Base-by-base conservation (phyloP, 1,140 invertebrate species). In the Brachionus manjavacas region DNA sequence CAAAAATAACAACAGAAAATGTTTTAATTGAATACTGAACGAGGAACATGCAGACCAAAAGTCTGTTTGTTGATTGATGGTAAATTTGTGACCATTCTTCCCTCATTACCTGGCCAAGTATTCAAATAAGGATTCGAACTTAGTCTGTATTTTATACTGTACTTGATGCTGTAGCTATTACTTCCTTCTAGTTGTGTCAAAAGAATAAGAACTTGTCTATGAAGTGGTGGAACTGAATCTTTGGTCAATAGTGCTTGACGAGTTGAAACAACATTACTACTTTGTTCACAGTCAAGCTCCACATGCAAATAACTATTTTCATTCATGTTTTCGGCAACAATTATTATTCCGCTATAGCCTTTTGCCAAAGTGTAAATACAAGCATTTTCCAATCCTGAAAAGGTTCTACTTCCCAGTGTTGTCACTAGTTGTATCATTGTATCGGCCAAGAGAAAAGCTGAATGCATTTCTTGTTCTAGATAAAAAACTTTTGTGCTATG, bases 111-210 rank as follows among this genome's bases (percentile, higher is more conserved):
- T 41, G 79, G 79, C 79, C 79, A 81, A 4, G 79, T 81, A 46
- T 81, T 81, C 28, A 81, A 64, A 46, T 81, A 81, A 9, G 79
- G 79, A 81, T 81, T 81, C 12, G 79, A 81, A n/a, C 79, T 81
- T 12, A 79, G 83, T 60, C 74, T 31, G 35, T 84, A 79, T 78
- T 76, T 79, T 28, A 84, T 84, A 16, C 83, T 72, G 20, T 84
- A 79, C 16, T 84, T 68, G 11, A 84, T 79, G 16, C 68, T 76
- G 39, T 84, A 84, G 20, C 68, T 39, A 23, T 49, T 60, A 16
- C 46, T 76, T 14, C 68, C 60, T 35, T 84, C 83, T 8, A 84
- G 74, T 41, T 84, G 83, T 12, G 68, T 84, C 12, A 84, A 39
- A 16, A 85, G 12, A 70, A 85, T 41, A 6, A 85, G 14, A 31